phyloP scores from a whole-genome alignment of 2,888 invertebrate genomes.

The Branchipolynoe longqiensis region DNA sequence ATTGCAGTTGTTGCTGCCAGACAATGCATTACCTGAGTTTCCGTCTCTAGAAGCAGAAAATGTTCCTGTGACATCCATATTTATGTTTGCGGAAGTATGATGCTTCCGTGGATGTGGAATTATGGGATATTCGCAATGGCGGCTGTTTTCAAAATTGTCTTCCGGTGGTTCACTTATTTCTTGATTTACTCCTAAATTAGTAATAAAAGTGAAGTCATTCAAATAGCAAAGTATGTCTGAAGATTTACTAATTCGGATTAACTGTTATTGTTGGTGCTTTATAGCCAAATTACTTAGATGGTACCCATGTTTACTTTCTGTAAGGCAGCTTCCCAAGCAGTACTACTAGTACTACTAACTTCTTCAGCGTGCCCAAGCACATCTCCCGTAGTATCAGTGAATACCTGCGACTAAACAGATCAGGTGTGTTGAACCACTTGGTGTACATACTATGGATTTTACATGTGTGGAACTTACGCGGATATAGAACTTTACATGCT shows the following conservation, averaged over 20 bases:
- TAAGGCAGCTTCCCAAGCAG: background rate
- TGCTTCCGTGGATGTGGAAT: background rate
- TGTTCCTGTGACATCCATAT: slow-evolving; percentile 9
- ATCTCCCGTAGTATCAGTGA: too few relatives aligned
- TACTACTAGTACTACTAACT: background rate
- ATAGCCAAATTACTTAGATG: background rate
- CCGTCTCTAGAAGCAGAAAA: slow-evolving; percentile 29
- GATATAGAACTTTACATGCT: background rate
- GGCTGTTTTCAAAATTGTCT: slow-evolving; percentile 50
- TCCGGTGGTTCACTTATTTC: slow-evolving; percentile 16
- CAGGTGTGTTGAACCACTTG: too few relatives aligned
- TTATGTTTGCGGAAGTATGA: slow-evolving; percentile 31
- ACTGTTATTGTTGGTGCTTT: background rate
- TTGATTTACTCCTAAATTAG: background rate
- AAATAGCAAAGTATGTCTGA: background rate
- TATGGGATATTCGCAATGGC: slow-evolving; percentile 42
- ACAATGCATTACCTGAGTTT: slow-evolving; percentile 5
- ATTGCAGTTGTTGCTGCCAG: background rate
- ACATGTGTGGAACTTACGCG: background rate
- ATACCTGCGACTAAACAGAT: too few relatives aligned
- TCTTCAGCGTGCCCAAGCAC: slow-evolving; percentile 28
- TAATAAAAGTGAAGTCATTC: background rate
- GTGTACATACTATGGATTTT: too few relatives aligned
- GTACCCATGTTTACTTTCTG: slow-evolving; percentile 17
- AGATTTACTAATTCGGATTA: background rate